Conservation (phyloP, 1,140 invertebrate genomes). For the Lordiphosa collinella region DNA sequence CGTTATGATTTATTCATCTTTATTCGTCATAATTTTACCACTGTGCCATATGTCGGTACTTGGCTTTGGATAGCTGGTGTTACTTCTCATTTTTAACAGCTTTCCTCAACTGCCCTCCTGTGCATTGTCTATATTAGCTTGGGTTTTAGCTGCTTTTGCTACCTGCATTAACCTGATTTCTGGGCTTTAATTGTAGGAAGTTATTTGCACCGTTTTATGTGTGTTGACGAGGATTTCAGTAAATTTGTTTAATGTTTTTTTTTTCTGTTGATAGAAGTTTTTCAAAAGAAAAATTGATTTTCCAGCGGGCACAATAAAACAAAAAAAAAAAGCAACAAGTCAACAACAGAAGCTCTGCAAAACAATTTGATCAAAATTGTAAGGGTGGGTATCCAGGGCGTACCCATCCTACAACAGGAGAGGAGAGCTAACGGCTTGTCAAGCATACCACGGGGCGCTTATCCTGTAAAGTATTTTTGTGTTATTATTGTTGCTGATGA, state of each 20-base stretch:
- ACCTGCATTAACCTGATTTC: constrained; percentile 21
- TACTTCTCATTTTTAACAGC: constrained; percentile 20
- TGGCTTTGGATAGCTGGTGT: not conserved
- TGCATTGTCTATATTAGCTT: constrained; percentile 12
- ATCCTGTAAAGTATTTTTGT: constrained; percentile 44
- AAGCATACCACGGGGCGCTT: constrained; percentile 39
- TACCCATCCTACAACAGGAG: constrained; percentile 10
- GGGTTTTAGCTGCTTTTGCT: constrained; percentile 2
- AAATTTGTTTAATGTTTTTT: not conserved
- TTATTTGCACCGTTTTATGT: constrained; percentile 4
- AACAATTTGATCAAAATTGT: constrained; percentile 19
- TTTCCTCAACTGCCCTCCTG: constrained; percentile 7
- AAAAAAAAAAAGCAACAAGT: constrained; percentile 46
- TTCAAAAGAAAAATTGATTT: constrained; percentile 33
- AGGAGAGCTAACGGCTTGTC: constrained; percentile 13
- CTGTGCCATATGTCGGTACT: constrained; percentile 2
- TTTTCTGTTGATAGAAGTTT: not conserved
- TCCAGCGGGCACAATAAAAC: constrained; percentile 15
- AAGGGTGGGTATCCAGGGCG: not conserved
- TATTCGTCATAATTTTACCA: too few species aligned
- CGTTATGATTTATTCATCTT: too few species aligned
- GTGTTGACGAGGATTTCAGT: not conserved
- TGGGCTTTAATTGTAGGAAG: constrained; percentile 30
- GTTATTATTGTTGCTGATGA: constrained; percentile 29
- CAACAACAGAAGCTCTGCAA: constrained; percentile 32